phyloP scores from a whole-genome alignment of 2,113 vertebrate genomes.

The Catharus minimus region DNA sequence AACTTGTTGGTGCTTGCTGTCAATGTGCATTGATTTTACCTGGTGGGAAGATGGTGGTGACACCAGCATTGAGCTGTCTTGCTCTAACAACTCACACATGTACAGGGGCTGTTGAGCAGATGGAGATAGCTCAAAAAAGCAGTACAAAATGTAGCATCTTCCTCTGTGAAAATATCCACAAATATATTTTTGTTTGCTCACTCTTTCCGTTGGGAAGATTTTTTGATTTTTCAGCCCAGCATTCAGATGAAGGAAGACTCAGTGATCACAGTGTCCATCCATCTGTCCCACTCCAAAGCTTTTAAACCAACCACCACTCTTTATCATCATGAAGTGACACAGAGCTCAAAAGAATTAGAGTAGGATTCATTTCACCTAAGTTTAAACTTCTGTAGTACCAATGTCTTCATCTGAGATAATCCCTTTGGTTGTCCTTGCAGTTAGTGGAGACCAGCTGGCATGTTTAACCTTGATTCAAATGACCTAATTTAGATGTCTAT shows the following conservation, averaged over 20 bases:
- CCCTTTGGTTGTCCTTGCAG: conserved; percentile 19
- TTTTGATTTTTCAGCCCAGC: neutral
- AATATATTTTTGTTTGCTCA: neutral
- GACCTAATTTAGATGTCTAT: conserved; percentile 26
- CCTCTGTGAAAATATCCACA: neutral
- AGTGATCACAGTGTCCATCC: neutral
- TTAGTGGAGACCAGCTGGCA: conserved; percentile 18
- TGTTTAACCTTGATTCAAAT: neutral
- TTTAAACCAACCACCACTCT: neutral
- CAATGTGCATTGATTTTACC: neutral
- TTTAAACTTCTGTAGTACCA: conserved; percentile 16
- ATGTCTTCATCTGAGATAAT: conserved; percentile 4
- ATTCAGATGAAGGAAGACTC: neutral
- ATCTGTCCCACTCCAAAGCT: neutral
- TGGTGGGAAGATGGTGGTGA: neutral
- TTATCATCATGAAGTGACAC: neutral
- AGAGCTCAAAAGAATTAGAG: neutral
- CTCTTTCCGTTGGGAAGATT: neutral
- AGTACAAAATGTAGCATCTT: neutral
- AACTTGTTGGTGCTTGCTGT: neutral
- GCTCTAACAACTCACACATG: neutral
- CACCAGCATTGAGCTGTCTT: neutral
- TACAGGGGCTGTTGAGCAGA: neutral
- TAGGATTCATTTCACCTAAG: conserved; percentile 39
- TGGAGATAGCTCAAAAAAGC: neutral